Evolutionary conservation across 2,113 vertebrate species (phyloP).

Genomic region (Oreochromis niloticus): DNA sequence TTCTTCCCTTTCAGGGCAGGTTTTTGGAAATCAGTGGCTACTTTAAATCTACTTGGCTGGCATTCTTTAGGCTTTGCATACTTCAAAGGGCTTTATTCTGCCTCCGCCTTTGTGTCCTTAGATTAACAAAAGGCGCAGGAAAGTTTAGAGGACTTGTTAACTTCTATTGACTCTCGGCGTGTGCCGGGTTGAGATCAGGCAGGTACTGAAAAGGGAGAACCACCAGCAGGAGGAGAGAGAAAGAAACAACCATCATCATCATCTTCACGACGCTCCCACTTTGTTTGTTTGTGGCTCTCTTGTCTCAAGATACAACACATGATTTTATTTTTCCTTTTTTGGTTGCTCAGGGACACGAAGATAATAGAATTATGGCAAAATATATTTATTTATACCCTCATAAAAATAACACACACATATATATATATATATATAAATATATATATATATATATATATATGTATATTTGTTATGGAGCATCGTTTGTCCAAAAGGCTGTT

Average conservation of each 20-base stretch:
- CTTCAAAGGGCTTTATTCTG: slow-evolving; percentile 98
- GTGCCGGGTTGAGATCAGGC: slow-evolving; percentile 98
- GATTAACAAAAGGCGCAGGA: slow-evolving; percentile 90
- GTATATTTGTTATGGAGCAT: background rate
- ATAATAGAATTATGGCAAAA: background rate
- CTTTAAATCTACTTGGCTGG: slow-evolving; percentile 99
- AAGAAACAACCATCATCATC: slow-evolving; percentile 57
- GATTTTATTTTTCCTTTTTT: background rate
- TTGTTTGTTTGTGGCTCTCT: background rate
- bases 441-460: too few species aligned
- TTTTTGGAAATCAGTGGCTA: slow-evolving; percentile 95
- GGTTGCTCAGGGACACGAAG: background rate
- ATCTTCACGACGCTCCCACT: slow-evolving; percentile 66
- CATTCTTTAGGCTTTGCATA: slow-evolving; percentile 90
- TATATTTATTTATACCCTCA: background rate
- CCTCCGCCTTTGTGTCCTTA: slow-evolving; percentile 79
- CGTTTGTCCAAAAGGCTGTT: background rate
- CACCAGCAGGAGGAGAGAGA: slow-evolving; percentile 86
- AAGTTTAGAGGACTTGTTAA: slow-evolving; percentile 99
- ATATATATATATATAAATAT: too few species aligned
- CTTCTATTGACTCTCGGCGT: slow-evolving; percentile 99
- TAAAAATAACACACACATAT: background rate
- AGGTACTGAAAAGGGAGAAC: slow-evolving; percentile 98
- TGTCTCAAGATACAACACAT: background rate
- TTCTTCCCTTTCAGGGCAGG: slow-evolving; percentile 88